Evolutionary conservation across 2,113 vertebrate genomes (phyloP), one percentile per base, ranked within the genome.

Genomic region (Paracanthobrama guichenoti): DNA sequence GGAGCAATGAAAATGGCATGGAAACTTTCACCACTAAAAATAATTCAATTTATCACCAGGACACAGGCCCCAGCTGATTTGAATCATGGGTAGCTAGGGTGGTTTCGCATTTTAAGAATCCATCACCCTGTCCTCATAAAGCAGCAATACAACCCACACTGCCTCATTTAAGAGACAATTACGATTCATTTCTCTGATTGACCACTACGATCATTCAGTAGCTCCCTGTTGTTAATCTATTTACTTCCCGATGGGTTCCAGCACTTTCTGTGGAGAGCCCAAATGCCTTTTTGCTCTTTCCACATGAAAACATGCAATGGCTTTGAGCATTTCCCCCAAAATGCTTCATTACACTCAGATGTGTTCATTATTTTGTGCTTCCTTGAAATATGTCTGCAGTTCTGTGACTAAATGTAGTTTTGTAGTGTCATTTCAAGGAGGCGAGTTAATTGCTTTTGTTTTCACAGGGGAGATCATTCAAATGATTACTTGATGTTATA

Each of bases 191-290:
- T 79, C 76, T 79, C 59, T 90, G 90, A 93, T 84, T 93, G 90
- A 92, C 91, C 91, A 88, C 85, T 90, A 85, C 90, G 90, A 88
- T 90, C 88, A 89, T 90, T 89, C 88, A 85, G 82, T 76, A 75
- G 26, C 67, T 69, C 90, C 90, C 89, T 87, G 90, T 90, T 89
- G 89, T 89, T 91, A 91, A 90, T 90, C 79, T 55, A 26, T 71
- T 85, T 71, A 86, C 88, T 90, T 84, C 89, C 90, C 84, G 79
- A 84, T 88, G 77, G 50, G 90, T 62, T 90, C 67, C 53, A 90
- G 86, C 84, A 88, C 22, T 88, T 89, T 91, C 90, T 88, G 90
- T 87, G 46, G 77, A 84, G 86, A 85, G 82, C 87, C 76, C 73
- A 60, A 78, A 79, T 79, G 64, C 35, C 53, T 74, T 75, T 55